phyloP scores from a whole-genome alignment of 2,888 invertebrate genomes.

The Strigamia crassipes region DNA sequence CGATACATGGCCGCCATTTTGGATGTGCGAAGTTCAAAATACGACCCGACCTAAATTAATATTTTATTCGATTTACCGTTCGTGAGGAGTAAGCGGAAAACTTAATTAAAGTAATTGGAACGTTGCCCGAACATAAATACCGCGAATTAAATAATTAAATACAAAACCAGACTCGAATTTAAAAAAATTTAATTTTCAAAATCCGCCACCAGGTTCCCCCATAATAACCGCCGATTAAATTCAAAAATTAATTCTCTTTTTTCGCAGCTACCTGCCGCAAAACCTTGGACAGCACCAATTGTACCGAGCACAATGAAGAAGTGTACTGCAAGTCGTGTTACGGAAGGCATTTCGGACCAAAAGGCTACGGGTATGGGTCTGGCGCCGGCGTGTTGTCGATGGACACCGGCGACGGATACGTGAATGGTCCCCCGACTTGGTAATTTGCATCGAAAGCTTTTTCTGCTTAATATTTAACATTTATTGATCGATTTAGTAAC shows the following conservation, averaged over 20 bases:
- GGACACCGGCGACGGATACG: constrained; percentile 73
- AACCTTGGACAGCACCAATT: constrained; percentile 97
- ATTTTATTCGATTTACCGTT: too few species aligned
- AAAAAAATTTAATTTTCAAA: too few species aligned
- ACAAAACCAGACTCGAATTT: too few species aligned
- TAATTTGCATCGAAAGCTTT: neutral
- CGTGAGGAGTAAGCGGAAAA: constrained; percentile 43
- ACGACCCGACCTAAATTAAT: too few species aligned
- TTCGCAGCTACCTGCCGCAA: constrained; percentile 91
- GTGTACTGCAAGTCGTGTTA: constrained; percentile 98
- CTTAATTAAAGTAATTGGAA: neutral
- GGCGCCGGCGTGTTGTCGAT: constrained; percentile 96
- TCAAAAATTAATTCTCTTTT: too few species aligned
- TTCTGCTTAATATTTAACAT: neutral
- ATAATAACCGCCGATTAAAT: too few species aligned
- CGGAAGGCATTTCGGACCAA: constrained; percentile 96
- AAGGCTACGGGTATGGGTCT: constrained; percentile 93
- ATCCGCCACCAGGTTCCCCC: too few species aligned
- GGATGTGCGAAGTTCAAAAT: too few species aligned
- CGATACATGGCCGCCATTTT: too few species aligned
- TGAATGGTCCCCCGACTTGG: constrained; percentile 54
- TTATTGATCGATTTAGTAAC: constrained; percentile 51
- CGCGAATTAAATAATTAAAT: too few species aligned
- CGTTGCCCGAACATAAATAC: too few species aligned
- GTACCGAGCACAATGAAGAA: constrained; percentile 94